Evolutionary conservation across 2,113 vertebrate species (phyloP).

Genomic region (Anolis carolinensis): DNA sequence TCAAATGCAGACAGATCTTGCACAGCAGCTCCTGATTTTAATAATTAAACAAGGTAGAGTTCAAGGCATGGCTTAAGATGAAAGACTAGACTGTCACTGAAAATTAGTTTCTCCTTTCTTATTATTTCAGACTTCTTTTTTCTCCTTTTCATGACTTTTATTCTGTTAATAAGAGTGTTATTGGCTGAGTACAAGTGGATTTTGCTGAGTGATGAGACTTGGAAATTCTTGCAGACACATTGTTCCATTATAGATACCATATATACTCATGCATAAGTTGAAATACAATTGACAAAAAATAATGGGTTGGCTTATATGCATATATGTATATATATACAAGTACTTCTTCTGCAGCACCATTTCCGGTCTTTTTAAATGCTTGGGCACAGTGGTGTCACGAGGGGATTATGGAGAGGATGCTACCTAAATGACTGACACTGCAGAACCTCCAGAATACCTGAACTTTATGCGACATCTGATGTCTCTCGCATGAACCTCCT

Average conservation of each 20-base stretch:
- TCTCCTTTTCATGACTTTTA: slow-evolving; percentile 62
- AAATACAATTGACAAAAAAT: no score
- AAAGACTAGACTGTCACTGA: slow-evolving; percentile 84
- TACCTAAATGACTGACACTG: no score
- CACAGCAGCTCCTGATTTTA: slow-evolving; percentile 80
- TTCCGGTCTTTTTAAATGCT: no score
- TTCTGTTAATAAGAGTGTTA: slow-evolving; percentile 62
- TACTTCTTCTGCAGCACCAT: no score
- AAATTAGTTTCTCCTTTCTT: slow-evolving; percentile 81
- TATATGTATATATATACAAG: no score
- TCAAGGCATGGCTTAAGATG: slow-evolving; percentile 83
- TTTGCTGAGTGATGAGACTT: slow-evolving; percentile 26
- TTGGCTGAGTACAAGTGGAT: slow-evolving; percentile 35
- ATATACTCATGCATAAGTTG: no score
- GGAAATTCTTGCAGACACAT: background rate
- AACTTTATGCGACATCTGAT: no score
- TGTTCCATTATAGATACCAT: background rate
- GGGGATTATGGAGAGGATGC: no score
- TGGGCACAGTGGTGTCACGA: no score
- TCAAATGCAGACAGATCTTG: slow-evolving; percentile 83
- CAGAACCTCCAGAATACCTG: no score
- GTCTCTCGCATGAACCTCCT: no score
- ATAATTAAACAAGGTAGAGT: slow-evolving; percentile 89
- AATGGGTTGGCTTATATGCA: no score
- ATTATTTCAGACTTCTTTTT: slow-evolving; percentile 65